Percentiles rank a stretch among this genome's conserved stretches.
These are phyloP conservation scores for Netta rufina DNA, from an alignment of 2,797 vertebrate genomes.

Conservation along the genomic window DNA sequence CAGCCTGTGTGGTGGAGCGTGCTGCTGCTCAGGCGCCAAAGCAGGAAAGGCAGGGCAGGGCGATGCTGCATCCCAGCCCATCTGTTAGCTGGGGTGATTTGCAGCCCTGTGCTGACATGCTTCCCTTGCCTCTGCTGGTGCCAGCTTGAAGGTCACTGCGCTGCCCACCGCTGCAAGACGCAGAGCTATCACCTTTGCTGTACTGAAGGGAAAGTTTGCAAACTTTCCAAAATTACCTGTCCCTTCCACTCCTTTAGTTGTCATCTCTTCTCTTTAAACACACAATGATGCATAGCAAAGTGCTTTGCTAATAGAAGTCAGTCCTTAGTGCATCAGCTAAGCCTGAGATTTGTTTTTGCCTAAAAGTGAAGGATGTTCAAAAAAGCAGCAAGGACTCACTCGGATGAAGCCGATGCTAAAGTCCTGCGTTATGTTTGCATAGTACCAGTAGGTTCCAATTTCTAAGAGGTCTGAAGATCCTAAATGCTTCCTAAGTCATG, in stretches of 20 bases:
- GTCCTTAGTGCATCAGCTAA: neutral
- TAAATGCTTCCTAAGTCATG: neutral
- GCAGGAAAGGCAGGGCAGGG: neutral
- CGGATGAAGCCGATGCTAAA: neutral
- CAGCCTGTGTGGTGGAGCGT: rapidly evolving
- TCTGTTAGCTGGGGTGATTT: neutral
- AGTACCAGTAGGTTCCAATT: neutral
- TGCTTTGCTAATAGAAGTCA: neutral
- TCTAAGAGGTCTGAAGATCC: neutral
- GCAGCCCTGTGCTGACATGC: neutral
- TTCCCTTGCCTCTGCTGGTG: neutral
- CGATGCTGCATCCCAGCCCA: too few relatives aligned
- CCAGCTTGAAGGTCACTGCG: neutral
- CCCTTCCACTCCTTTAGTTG: neutral
- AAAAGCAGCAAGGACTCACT: neutral
- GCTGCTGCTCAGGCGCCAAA: rapidly evolving
- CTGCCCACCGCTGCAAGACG: neutral
- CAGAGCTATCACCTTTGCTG: neutral
- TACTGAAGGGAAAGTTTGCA: neutral
- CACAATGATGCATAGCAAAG: neutral
- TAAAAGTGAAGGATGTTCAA: rapidly evolving
- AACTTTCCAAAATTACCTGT: neutral
- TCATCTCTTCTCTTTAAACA: neutral
- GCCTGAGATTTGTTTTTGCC: neutral
- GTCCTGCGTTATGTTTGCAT: too few relatives aligned